Percentiles rank a stretch among this genome's conserved stretches.
Evolutionary conservation across 2,797 vertebrate genomes (phyloP).

Genomic region (Rhodeus uyekii): DNA sequence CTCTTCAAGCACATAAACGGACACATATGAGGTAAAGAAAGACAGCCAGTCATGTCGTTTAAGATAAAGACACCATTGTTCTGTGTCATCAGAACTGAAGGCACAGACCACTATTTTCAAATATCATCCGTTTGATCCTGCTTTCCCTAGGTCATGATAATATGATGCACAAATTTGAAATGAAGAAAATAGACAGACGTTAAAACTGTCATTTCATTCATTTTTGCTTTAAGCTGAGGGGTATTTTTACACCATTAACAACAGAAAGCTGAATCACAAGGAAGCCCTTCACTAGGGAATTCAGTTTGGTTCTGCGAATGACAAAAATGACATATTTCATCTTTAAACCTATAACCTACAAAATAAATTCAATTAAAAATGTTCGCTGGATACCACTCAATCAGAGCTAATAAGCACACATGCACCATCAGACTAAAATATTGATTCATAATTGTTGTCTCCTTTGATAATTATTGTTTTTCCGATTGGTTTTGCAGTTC

Average conservation of each 20-base stretch:
- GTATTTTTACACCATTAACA: background rate
- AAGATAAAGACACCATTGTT: conserved; percentile 24
- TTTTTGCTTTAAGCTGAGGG: background rate
- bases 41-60: conserved; percentile 8
- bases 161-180: background rate
- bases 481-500: background rate
- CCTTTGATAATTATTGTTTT: conserved; percentile 16
- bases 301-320: background rate
- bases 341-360: no score
- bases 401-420: background rate
- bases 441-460: background rate
- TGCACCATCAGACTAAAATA: conserved; percentile 18
- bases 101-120: background rate
- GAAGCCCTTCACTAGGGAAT: background rate
- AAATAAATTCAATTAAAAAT: no score
- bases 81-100: conserved; percentile 3
- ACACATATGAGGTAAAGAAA: conserved; percentile 37
- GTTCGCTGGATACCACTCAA: no score
- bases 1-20: conserved; percentile 21
- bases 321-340: background rate
- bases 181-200: background rate
- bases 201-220: background rate
- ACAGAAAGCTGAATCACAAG: background rate
- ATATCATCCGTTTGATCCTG: background rate
- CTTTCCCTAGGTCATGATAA: background rate